Evolutionary conservation across 1,140 invertebrate species (phyloP).

Genomic region (Brachionus plicatilis): DNA sequence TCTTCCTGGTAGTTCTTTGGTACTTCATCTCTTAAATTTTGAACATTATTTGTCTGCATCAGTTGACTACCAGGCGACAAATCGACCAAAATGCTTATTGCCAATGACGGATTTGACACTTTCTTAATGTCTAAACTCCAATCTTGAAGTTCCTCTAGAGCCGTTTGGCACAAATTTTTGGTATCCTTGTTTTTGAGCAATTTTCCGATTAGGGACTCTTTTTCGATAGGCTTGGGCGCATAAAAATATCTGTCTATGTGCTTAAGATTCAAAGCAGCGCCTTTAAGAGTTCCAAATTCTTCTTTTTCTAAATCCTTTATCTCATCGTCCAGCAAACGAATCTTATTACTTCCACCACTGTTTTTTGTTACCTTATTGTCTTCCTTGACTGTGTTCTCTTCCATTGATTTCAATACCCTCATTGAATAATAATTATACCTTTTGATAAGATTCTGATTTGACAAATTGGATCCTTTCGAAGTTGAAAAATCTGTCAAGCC

Average conservation of each 20-base stretch:
- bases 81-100: conserved; percentile 14
- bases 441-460: conserved; percentile 36
- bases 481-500: conserved; percentile 27
- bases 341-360: background rate
- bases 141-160: background rate
- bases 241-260: conserved; percentile 37
- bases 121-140: conserved; percentile 5
- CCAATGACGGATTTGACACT: background rate
- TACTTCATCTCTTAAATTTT: conserved; percentile 34
- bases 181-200: background rate
- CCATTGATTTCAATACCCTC: conserved; percentile 29
- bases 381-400: background rate
- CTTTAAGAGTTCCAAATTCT: background rate
- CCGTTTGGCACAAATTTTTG: background rate
- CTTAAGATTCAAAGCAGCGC: background rate
- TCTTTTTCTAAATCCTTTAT: conserved; percentile 35
- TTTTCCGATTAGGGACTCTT: background rate
- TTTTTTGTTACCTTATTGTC: background rate
- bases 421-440: conserved; percentile 37
- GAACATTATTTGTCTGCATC: conserved; percentile 25
- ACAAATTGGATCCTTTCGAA: background rate
- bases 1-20: conserved; percentile 14
- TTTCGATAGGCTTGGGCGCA: conserved; percentile 3
- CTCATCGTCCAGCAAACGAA: conserved; percentile 22
- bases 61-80: conserved; percentile 27